These are phyloP conservation scores for Procambarus clarkii DNA, from an alignment of 1,140 invertebrate species.

Conservation along the genomic window DNA sequence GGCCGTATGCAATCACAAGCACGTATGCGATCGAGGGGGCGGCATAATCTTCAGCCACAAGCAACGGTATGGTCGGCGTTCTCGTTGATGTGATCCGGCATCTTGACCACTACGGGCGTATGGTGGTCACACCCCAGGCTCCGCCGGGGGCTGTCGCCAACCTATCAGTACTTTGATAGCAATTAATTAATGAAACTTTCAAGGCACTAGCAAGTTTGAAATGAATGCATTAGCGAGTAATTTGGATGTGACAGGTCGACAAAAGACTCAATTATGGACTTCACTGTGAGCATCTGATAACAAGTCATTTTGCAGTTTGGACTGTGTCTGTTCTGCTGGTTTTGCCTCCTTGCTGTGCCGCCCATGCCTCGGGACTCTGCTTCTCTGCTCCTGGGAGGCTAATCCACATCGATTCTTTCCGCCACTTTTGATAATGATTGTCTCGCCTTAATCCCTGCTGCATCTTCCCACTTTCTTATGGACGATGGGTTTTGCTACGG, in stretches of 20 bases:
- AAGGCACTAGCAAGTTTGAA: slow-evolving; percentile 63
- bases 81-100: not conserved
- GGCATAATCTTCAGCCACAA: slow-evolving; percentile 48
- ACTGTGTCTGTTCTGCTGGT: slow-evolving; percentile 56
- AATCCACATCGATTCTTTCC: too few species aligned
- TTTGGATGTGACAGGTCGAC: slow-evolving; percentile 61
- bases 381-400: too few species aligned
- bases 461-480: too few species aligned
- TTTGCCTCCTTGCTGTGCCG: not conserved
- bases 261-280: slow-evolving; percentile 68
- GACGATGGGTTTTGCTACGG: too few species aligned
- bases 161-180: slow-evolving; percentile 67
- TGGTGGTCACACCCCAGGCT: slow-evolving; percentile 41
- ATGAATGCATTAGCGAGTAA: slow-evolving; percentile 68
- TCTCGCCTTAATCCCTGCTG: too few species aligned
- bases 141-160: slow-evolving; percentile 42
- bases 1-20: slow-evolving; percentile 61
- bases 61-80: slow-evolving; percentile 34
- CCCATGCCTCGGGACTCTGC: too few species aligned
- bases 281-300: slow-evolving; percentile 65
- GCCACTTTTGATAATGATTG: too few species aligned
- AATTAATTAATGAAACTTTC: slow-evolving; percentile 70
- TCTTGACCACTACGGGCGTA: slow-evolving; percentile 53
- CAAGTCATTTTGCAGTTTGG: slow-evolving; percentile 58
- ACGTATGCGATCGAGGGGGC: slow-evolving; percentile 41